Evolutionary conservation across 2,888 invertebrate species (phyloP).

Genomic region (Drosophila engyochracea): DNA sequence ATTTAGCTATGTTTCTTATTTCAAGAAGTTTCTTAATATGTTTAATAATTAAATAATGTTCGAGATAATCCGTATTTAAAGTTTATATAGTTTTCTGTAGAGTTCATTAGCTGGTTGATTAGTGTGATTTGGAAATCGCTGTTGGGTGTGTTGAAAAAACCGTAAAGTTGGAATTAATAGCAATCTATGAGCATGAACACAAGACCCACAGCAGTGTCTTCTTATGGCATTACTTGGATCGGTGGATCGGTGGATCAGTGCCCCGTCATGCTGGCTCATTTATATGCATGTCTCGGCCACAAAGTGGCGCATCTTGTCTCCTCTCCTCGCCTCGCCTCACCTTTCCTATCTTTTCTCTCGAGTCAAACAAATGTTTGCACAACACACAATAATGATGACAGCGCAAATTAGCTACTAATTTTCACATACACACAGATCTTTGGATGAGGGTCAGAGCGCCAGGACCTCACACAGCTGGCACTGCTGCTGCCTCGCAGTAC

Average conservation of each 20-base stretch:
- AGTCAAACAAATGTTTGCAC: slow-evolving; percentile 80
- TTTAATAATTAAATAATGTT: neutral
- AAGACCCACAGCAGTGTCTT: slow-evolving; percentile 7
- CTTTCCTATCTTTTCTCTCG: neutral
- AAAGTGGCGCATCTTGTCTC: slow-evolving; percentile 5
- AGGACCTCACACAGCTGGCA: slow-evolving; percentile 80
- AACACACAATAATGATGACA: slow-evolving; percentile 80
- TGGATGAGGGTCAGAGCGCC: slow-evolving; percentile 58
- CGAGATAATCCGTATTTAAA: neutral
- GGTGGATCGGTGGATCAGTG: slow-evolving; percentile 15
- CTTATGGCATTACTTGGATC: neutral
- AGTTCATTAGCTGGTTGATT: slow-evolving; percentile 6
- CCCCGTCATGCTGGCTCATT: slow-evolving; percentile 49
- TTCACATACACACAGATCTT: slow-evolving; percentile 51
- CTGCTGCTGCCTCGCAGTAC: slow-evolving; percentile 18
- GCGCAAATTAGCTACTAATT: slow-evolving; percentile 80
- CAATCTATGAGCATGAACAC: slow-evolving; percentile 34
- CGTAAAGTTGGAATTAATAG: slow-evolving; percentile 34
- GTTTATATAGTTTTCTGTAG: neutral
- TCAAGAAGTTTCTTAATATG: neutral
- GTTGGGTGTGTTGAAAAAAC: slow-evolving; percentile 29
- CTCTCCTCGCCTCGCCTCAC: neutral
- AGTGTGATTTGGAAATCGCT: slow-evolving; percentile 13
- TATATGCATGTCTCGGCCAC: slow-evolving; percentile 51
- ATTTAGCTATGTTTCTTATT: neutral